phyloP scores from a whole-genome alignment of 2,888 invertebrate genomes.

The Elegia similella region DNA sequence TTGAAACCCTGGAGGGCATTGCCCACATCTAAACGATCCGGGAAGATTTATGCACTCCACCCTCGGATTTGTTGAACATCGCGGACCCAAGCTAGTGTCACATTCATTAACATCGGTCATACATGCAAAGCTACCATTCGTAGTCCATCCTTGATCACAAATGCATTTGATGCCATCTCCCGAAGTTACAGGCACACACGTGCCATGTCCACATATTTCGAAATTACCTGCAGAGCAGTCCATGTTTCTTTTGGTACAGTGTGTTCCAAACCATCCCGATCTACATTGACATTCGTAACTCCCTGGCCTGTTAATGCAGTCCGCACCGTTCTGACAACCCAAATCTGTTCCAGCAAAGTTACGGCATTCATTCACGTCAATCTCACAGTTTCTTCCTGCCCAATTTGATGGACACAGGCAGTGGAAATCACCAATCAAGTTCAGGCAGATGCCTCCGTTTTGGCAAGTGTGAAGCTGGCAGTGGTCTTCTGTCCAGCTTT shows the following conservation, averaged over 20 bases:
- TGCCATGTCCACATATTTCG: constrained; percentile 94
- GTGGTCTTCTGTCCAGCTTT: constrained; percentile 78
- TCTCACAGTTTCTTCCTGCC: constrained; percentile 86
- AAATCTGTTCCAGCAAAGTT: constrained; percentile 90
- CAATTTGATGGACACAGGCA: constrained; percentile 89
- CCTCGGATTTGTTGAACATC: constrained; percentile 90
- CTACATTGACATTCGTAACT: constrained; percentile 91
- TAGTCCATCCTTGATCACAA: constrained; percentile 94
- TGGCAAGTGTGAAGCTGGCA: constrained; percentile 89
- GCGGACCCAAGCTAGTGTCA: constrained; percentile 78
- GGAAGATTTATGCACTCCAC: constrained; percentile 95
- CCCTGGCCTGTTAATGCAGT: constrained; percentile 90
- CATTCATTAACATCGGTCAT: constrained; percentile 95
- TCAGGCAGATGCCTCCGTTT: constrained; percentile 91
- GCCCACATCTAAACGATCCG: constrained; percentile 93
- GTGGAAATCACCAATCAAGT: constrained; percentile 85
- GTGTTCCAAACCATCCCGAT: constrained; percentile 90
- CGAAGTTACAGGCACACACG: constrained; percentile 86
- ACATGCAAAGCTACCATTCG: constrained; percentile 87
- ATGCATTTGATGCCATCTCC: constrained; percentile 88
- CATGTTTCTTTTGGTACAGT: constrained; percentile 88
- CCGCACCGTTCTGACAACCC: constrained; percentile 95
- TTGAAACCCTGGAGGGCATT: constrained; percentile 92
- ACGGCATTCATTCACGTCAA: constrained; percentile 94
- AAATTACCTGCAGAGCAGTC: constrained; percentile 87